Evolutionary conservation across 2,888 invertebrate genomes (phyloP).

Genomic region (Odontocolon sp.): DNA sequence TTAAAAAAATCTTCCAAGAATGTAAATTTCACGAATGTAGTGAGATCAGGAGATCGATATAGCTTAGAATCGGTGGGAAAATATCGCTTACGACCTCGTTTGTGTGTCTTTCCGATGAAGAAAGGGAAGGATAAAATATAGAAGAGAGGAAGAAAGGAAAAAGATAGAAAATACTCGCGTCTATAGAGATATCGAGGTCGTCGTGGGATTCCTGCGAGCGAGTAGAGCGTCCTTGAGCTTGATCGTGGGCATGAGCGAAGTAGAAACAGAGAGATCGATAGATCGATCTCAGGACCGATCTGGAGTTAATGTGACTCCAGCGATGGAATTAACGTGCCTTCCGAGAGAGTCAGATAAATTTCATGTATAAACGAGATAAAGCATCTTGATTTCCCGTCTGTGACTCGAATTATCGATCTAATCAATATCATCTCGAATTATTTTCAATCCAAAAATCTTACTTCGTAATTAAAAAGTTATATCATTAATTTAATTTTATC

Average conservation of each 20-base stretch:
- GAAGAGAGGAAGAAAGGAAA: conserved; percentile 24
- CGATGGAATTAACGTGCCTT: neutral
- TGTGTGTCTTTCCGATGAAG: neutral
- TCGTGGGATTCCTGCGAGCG: conserved; percentile 55
- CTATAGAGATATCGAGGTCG: conserved; percentile 57
- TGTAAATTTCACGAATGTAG: too few relatives aligned
- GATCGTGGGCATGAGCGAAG: conserved; percentile 64
- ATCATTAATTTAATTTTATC: conserved; percentile 12
- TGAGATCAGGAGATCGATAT: too few relatives aligned
- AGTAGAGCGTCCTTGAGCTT: conserved; percentile 71
- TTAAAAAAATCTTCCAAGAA: too few relatives aligned
- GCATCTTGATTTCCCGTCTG: conserved; percentile 55
- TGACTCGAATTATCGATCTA: conserved; percentile 30
- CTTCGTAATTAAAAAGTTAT: conserved; percentile 12
- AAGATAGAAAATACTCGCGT: conserved; percentile 27
- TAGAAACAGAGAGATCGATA: conserved; percentile 53
- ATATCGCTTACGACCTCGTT: conserved; percentile 6
- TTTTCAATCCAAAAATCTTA: too few relatives aligned
- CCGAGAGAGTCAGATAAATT: neutral
- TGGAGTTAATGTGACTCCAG: conserved; percentile 53
- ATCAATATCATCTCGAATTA: too few relatives aligned
- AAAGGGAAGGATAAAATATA: neutral
- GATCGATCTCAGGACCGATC: conserved; percentile 53
- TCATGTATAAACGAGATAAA: neutral
- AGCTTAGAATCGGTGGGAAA: neutral